A percentile compares a stretch with the other conserved stretches of the same genome.
phyloP scores from a whole-genome alignment of 2,888 invertebrate genomes.

The Thereva nobilitata region DNA sequence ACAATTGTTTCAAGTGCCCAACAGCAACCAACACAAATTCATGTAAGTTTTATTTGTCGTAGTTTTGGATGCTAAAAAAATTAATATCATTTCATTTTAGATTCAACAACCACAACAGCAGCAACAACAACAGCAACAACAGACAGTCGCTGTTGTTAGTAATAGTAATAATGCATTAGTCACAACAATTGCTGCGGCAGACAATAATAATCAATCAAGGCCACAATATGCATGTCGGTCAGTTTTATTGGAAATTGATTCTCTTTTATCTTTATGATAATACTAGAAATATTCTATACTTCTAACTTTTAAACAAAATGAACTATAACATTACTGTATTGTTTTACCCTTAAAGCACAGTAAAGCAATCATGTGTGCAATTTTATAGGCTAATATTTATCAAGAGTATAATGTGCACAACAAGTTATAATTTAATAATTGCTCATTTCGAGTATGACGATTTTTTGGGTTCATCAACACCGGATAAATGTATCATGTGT shows the following conservation, averaged over 20 bases:
- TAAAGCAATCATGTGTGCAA: too few species aligned
- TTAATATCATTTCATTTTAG: not conserved
- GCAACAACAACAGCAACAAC: conserved; percentile 53
- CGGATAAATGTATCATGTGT: too few species aligned
- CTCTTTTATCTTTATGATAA: too few species aligned
- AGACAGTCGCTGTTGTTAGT: conserved; percentile 58
- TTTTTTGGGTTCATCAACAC: too few species aligned
- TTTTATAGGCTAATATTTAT: too few species aligned
- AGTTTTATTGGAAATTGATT: conserved; percentile 33
- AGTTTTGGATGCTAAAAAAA: not conserved
- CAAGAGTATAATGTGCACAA: too few species aligned
- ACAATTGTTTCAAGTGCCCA: conserved; percentile 47
- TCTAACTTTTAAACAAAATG: too few species aligned
- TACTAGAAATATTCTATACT: too few species aligned
- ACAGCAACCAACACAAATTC: conserved; percentile 44
- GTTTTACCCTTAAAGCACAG: too few species aligned
- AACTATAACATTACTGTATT: too few species aligned
- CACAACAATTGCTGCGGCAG: conserved; percentile 55
- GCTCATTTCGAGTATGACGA: too few species aligned
- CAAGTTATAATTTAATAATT: too few species aligned
- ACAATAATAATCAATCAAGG: conserved; percentile 52
- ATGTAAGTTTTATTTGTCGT: conserved; percentile 1
- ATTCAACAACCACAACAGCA: conserved; percentile 48
- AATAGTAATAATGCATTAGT: conserved; percentile 56
- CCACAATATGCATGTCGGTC: conserved; percentile 59